A percentile compares a stretch with the other conserved stretches of the same genome.
Conservation (phyloP, 1,140 invertebrate genomes). For the Ptiloglossa arizonensis region DNA sequence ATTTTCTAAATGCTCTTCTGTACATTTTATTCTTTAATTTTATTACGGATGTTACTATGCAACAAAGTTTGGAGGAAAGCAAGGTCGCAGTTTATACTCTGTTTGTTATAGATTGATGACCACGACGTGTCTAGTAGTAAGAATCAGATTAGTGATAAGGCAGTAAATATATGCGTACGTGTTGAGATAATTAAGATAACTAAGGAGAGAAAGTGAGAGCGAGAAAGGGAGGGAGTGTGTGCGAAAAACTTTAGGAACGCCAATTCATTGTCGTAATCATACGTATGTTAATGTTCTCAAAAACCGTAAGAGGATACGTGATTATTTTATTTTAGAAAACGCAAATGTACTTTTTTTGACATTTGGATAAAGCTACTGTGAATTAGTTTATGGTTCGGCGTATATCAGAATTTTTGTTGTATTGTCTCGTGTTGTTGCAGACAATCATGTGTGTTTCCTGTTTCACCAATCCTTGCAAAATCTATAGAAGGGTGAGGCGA, state of each 20-base stretch:
- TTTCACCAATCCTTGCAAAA: conserved; percentile 24
- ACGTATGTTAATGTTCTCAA: conserved; percentile 47
- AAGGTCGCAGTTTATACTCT: conserved; percentile 66
- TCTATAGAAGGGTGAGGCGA: neutral
- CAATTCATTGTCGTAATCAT: conserved; percentile 55
- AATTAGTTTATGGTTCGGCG: neutral
- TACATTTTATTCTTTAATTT: conserved; percentile 80
- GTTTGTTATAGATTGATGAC: conserved; percentile 64
- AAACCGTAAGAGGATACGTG: conserved; percentile 33
- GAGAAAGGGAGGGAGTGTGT: conserved; percentile 30
- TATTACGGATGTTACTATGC: conserved; percentile 74
- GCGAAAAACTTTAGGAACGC: conserved; percentile 13
- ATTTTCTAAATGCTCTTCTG: conserved; percentile 79
- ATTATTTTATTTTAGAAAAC: conserved; percentile 53
- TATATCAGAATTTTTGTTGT: conserved; percentile 22
- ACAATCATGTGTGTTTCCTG: conserved; percentile 32
- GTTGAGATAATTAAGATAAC: conserved; percentile 41
- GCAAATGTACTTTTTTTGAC: conserved; percentile 19
- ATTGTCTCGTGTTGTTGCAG: conserved; percentile 20
- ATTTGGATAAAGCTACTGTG: neutral
- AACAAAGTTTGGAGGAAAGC: conserved; percentile 70
- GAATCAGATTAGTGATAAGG: conserved; percentile 51
- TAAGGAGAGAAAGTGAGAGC: conserved; percentile 33
- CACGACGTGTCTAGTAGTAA: conserved; percentile 57
- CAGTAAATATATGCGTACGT: conserved; percentile 54